Evolutionary conservation across 2,113 vertebrate species (phyloP).

Genomic region (Glaucomys volans): DNA sequence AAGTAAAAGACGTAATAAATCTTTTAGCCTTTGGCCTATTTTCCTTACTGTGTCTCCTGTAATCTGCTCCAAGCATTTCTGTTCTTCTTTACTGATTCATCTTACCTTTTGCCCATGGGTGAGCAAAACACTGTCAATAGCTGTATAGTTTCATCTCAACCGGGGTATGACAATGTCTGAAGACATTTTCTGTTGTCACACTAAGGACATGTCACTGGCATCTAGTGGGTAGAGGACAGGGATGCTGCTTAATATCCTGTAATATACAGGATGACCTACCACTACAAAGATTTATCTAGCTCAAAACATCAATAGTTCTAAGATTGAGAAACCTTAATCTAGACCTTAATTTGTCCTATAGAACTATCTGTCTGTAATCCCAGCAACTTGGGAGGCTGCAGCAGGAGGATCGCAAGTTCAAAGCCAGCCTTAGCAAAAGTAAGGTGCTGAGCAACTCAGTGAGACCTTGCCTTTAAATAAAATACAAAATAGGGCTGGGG

Average conservation of each 20-base stretch:
- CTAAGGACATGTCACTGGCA: not conserved
- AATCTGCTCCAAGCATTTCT: not conserved
- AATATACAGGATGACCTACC: not conserved
- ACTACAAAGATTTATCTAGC: not conserved
- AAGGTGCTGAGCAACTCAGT: too few relatives aligned
- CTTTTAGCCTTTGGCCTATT: not conserved
- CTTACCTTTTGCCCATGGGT: not conserved
- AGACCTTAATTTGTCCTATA: not conserved
- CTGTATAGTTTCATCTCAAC: not conserved
- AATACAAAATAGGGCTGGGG: too few relatives aligned
- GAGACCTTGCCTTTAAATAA: too few relatives aligned
- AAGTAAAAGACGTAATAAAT: not conserved
- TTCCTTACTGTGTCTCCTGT: not conserved
- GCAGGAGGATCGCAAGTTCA: too few relatives aligned
- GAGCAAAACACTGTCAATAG: not conserved
- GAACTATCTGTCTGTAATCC: not conserved
- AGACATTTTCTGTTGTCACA: constrained; percentile 36
- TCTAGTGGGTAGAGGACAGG: not conserved
- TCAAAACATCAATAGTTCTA: not conserved
- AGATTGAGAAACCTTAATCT: not conserved
- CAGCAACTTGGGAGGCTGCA: too few relatives aligned
- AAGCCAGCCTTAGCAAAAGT: too few relatives aligned
- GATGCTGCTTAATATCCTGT: not conserved
- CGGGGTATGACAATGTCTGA: not conserved
- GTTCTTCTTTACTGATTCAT: not conserved